phyloP scores from a whole-genome alignment of 2,797 vertebrate species.

The Sparidentex hasta region DNA sequence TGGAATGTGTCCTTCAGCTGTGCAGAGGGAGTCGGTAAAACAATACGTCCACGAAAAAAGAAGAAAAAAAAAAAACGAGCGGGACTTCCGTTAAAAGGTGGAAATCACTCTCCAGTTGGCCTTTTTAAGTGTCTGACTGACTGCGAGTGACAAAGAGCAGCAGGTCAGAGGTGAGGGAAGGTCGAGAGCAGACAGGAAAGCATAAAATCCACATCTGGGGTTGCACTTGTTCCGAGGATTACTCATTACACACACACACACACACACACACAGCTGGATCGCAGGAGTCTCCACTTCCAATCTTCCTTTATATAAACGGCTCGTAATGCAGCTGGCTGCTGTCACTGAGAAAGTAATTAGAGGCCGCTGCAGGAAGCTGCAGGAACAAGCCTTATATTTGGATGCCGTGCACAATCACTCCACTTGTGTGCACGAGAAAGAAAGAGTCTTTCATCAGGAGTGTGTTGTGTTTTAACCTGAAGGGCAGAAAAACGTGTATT shows the following conservation, averaged over 20 bases:
- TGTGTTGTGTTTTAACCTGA: constrained; percentile 20
- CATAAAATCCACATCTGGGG: constrained; percentile 65
- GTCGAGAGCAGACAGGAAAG: constrained; percentile 67
- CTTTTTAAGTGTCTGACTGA: constrained; percentile 50
- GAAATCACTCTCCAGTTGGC: constrained; percentile 42
- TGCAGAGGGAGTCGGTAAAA: constrained; percentile 38
- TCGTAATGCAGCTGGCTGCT: constrained; percentile 34
- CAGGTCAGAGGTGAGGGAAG: constrained; percentile 61
- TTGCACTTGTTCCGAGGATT: constrained; percentile 61
- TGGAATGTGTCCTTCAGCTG: constrained; percentile 60
- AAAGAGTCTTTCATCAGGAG: constrained; percentile 23
- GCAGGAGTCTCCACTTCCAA: constrained; percentile 9
- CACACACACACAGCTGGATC: constrained; percentile 45
- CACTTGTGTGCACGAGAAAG: constrained; percentile 10
- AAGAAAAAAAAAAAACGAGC: too few species aligned
- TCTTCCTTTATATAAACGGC: constrained; percentile 14
- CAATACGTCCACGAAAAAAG: constrained; percentile 38
- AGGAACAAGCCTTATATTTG: constrained; percentile 21
- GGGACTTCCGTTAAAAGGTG: constrained; percentile 39
- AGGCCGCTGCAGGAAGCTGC: constrained; percentile 47
- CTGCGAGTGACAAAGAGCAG: constrained; percentile 39
- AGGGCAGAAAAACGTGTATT: not conserved
- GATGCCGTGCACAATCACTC: constrained; percentile 11
- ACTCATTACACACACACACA: constrained; percentile 5
- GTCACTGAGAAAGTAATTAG: constrained; percentile 64